Base-by-base conservation (phyloP, 1,140 invertebrate species). In the Dufourea novaeangliae region DNA sequence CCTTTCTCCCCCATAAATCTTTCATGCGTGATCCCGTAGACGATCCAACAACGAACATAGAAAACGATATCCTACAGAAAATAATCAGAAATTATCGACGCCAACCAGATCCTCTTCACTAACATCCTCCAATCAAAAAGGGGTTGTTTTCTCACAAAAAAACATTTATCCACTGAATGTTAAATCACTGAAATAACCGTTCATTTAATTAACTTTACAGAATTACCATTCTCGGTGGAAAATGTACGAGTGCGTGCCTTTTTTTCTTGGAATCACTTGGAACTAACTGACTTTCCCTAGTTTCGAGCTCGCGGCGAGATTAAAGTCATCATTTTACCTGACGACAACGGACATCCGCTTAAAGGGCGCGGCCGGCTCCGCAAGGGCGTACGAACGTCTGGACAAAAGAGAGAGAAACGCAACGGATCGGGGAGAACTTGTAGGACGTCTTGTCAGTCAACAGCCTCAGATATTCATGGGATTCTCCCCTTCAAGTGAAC, bases 381-480 rank as follows among this genome's bases (percentile, higher is more conserved):
- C 8, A 22, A 32, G 27, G 14, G 39, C 39, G 25, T 22, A 22
- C 22, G 22, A 27, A 5, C 4, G 7, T 20, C 4, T 50, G 27
- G 20, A 41, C 32, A 54, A 73, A 73, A 25, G 34, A 25, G n/a
- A 32, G 52, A 22, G 37, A 3, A 25, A 22, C 22, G 7, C 63
- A 72, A 72, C 57, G 32, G 7, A 17, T 14, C 32, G 27, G 62
- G 27, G 50, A 37, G 71, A 74, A 74, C 71, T 74, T 74, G 71
- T 74, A 74, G 62, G 71, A 74, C 27, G 61, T 74, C 71, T 74
- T 34, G 25, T 66, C 71, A 74, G 71, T 74, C 71, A 66, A 66
- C 71, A 66, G 71, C 29, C 71, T 74, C 46, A 74, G 71, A 29
- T 74, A 74, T 74, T 74, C 61, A 74, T 74, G 34, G 71, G 61